Evolutionary conservation across 2,797 vertebrate genomes (phyloP), one percentile per base, ranked within the genome.

Genomic region (Aplochiton taeniatus): DNA sequence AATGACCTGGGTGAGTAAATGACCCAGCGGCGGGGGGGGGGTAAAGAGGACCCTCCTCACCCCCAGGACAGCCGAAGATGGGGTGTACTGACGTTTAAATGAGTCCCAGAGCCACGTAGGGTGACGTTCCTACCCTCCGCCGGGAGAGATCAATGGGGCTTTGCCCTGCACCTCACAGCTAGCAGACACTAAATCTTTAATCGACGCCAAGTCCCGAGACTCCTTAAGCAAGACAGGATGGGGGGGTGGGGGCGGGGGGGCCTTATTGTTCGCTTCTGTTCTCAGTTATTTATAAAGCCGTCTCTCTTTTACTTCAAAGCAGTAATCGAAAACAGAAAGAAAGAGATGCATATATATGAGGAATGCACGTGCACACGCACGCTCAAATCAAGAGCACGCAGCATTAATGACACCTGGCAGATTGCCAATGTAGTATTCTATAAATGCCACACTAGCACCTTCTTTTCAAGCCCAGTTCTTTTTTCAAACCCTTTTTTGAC

Each of bases 401-500:
- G 56, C 71, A 81, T 78, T 43, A 80, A 82, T 73, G 69, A 82
- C 76, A 72, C 63, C 80, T 73, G 62, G 62, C 31, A 47, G 42
- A 48, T 68, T 50, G 61, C 68, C 12, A 47, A 66, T 68, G 65
- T 66, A 73, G 72, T 60, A 61, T 58, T 62, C 74, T 77, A 72
- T 64, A 76, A 80, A 76, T 67, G 77, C 61, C 60, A 11, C 20
- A 18, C 58, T 50, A 65, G 63, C 55, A 31, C 48, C n/a, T 44
- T 44, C 48, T 67, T 66, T 56, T 44, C 31, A 31, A 31, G 6
- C 31, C 31, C 6, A 6, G 31, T 47, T n/a, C 11, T 18, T 16
- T 8, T 20, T 59, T 52, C 49, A 44, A 45, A 18, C 53, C 50
- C 44, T 50, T 72, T 69, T 20, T 19, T 49, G 63, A 16, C 1